Evolutionary conservation across 2,888 invertebrate species (phyloP), one percentile per base, ranked within the genome.

Genomic region (Cephus runcator): DNA sequence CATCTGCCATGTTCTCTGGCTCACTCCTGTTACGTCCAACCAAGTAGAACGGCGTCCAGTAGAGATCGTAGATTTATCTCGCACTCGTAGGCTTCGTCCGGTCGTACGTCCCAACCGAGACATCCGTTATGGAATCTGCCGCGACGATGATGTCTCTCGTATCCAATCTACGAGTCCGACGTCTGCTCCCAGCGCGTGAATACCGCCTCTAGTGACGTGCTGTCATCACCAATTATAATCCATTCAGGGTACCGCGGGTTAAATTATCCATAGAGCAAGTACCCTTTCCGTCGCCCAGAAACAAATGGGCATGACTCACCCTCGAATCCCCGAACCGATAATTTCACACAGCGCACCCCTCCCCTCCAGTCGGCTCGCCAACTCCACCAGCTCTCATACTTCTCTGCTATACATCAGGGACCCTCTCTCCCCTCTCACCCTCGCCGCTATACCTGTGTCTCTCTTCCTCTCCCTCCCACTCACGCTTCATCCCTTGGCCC

Each of bases 151-250:
- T 40, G n/a, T 79, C 31, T 78, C 56, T 36, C 30, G 30, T 33
- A n/a, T 30, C 31, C 40, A 23, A 75, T 34, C 74, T 35, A 75
- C 69, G 40, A 77, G 69, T 77, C 69, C 69, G 31, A 15, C 36
- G 56, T 31, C n/a, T 15, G 35, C 75, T 75, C 75, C n/a, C 34
- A 73, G 69, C 77, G 73, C 69, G 69, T 69, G 69, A 69, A 69
- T 69, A 30, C 69, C 9, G n/a, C 69, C 31, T 30, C 33, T 30
- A 6, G 69, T 86, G 87, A 89, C 87, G 86, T 85, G 82, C 89
- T 88, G 90, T 89, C 90, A 89, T 88, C 89, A 86, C 88, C 89
- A 89, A 90, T 90, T 89, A 90, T 88, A 88, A 89, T 85, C 88
- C 89, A 90, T 90, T 90, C 87, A 89, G 80, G 79, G 77, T 83